Base-by-base conservation (phyloP, 2,113 vertebrate genomes). In the Varanus komodoensis region DNA sequence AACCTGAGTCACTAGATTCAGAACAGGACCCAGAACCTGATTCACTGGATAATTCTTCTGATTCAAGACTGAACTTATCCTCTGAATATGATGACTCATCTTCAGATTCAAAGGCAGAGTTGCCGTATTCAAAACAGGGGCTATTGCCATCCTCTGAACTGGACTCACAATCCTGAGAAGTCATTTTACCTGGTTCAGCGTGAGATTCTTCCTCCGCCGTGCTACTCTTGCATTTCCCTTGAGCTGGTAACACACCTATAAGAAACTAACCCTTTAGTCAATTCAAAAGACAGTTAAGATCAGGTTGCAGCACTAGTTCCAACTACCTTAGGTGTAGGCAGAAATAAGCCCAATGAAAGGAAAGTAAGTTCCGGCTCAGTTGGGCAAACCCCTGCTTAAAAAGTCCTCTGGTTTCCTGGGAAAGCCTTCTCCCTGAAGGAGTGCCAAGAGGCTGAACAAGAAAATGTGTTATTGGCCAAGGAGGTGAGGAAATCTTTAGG, bases 221-320 rank as follows among this genome's bases (percentile, higher is more conserved):
- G 38, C 32, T 79, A 12, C 29, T 84, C 82, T 89, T 84, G 38
- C 11, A 34, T 21, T 89, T 54, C 32, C 11, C 82, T 19, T 52
- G 23, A 67, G 57, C 12, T 84, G 82, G 19, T 57, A 68, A 34
- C 88, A 84, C 44, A 78, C 61, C 89, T 89, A 48, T 23, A 89
- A 85, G 73, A 89, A 89, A 89, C 73, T 52, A 68, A 32, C 14
- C 50, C 85, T 89, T 89, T 82, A 88, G 81, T 89, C 25, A 52
- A 34, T 69, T 88, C 50, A 69, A 79, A 79, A n/a, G 61, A 67
- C 7, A 68, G 54, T 78, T 44, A 44, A 44, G 38, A 44, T 79
- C 27, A 34, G 19, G 25, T 34, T 64, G 25, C 8, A 25, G 57
- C 54, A 34, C 29, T 54, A 44, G 38, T 44, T 52, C 32, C 71